Evolutionary conservation across 2,797 vertebrate genomes (phyloP).

Genomic region (Semaprochilodus insignis): DNA sequence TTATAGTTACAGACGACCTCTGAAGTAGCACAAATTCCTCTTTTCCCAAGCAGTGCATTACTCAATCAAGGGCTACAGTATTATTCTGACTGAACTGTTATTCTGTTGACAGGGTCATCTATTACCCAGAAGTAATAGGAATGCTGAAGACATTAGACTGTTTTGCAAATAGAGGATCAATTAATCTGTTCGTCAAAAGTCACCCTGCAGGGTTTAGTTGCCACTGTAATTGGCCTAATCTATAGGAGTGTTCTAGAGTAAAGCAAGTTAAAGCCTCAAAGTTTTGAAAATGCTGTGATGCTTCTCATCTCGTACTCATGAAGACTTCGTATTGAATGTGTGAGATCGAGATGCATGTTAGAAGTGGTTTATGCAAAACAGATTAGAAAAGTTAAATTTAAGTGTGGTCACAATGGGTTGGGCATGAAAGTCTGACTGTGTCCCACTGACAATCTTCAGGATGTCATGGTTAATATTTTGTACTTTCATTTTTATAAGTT

Average conservation of each 20-base stretch:
- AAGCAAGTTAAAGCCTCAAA: not conserved
- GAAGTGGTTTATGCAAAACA: not conserved
- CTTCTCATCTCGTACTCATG: not conserved
- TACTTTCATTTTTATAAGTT: conserved; percentile 6
- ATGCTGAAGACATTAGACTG: not conserved
- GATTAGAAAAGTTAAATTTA: not conserved
- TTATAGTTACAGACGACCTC: too few relatives aligned
- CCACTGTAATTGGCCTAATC: not conserved
- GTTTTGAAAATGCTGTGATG: not conserved
- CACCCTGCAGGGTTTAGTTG: too few relatives aligned
- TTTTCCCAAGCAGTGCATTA: too few relatives aligned
- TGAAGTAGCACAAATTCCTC: too few relatives aligned
- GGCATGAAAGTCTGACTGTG: not conserved
- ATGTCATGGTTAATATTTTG: conserved; percentile 8
- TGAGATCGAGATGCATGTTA: not conserved
- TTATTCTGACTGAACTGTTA: not conserved
- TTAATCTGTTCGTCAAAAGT: too few relatives aligned
- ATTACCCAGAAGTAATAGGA: too few relatives aligned
- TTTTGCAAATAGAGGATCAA: too few relatives aligned
- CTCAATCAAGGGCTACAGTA: not conserved
- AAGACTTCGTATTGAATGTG: not conserved
- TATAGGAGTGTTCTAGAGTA: not conserved
- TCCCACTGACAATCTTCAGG: not conserved
- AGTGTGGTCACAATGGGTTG: not conserved
- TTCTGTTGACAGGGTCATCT: not conserved